A percentile compares a stretch with the other conserved stretches of the same genome.
Conservation (phyloP, 35 echinoderm and acorn worm genomes). For the Chiridota heheva region DNA sequence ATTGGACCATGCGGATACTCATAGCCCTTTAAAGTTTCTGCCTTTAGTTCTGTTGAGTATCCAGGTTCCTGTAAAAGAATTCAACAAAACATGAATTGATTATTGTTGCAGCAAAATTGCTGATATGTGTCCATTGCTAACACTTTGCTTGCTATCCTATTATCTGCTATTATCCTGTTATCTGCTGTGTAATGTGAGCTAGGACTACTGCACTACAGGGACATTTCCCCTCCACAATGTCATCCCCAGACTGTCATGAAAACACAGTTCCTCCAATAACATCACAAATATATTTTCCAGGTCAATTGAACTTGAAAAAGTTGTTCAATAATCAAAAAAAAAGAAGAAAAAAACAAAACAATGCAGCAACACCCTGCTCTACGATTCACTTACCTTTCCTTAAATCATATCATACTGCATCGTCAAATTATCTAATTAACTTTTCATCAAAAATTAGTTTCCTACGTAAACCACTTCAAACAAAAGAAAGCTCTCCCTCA, state of each 20-base stretch:
- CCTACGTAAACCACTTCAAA: no score
- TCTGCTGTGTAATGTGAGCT: not conserved
- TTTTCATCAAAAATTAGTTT: no score
- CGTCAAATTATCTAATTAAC: no score
- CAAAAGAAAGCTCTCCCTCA: no score
- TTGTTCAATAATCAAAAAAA: no score
- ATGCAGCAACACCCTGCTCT: no score
- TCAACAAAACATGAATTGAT: not conserved
- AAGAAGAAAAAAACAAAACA: no score
- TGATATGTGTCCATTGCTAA: not conserved
- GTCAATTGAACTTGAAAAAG: no score
- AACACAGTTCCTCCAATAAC: no score
- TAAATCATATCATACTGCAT: no score
- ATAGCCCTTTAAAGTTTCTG: slow-evolving; percentile 59
- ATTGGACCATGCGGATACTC: slow-evolving; percentile 69
- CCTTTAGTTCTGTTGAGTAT: slow-evolving; percentile 79
- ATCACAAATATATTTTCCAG: no score
- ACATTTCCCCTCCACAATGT: not conserved
- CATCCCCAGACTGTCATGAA: not conserved
- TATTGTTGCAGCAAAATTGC: not conserved
- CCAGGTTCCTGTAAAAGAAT: slow-evolving; percentile 66
- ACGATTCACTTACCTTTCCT: no score
- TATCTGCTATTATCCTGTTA: not conserved
- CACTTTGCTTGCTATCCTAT: not conserved
- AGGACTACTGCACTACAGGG: not conserved